Evolutionary conservation across 2,888 invertebrate species (phyloP), one percentile per base, ranked within the genome.

Genomic region (Eupithecia dodoneata): DNA sequence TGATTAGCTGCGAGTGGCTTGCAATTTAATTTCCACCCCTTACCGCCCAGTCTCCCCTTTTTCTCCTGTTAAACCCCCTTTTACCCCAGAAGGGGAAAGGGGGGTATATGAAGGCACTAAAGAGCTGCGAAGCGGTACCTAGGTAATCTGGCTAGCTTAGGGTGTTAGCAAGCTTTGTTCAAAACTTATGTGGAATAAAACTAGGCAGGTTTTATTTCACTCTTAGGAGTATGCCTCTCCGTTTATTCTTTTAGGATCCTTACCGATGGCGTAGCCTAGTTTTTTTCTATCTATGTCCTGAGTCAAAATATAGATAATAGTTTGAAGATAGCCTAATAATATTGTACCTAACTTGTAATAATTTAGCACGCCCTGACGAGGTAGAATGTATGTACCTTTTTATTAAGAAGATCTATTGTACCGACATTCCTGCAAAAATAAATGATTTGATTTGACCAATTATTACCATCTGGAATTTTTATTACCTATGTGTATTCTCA

Each of bases 1-100:
- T 79, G 74, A 79, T 79, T 77, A 74, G 76, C 79, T 72, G 72
- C 69, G 45, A 76, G 76, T 65, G 18, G 55, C 45, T 45, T 70
- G 65, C 77, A 72, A 78, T 74, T 74, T 74, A 74, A 76, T 76
- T 74, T 69, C 72, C 72, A 63, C 74, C 69, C 47, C 30, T 70
- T 74, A 30, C 12, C 63, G 0, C 9, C 63, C 30, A 30, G 4
- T 55, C 30, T 72, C 55, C 67, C 30, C 18, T 72, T 72, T 69
- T 49, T 59, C 42, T 55, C 45, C 65, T 67, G 41, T n/a, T 67
- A 55, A 30, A 13, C 66, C 52, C 30, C 41, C 18, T 15, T 66
- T 69, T 67, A 67, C 44, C 74, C 63, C 59, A 49, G 66, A 41
- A 4, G n/a, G 15, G 10, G 12, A 49, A 18, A 49, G 13, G 30